These are phyloP conservation scores for Rhynchotus rufescens DNA, from an alignment of 2,797 vertebrate genomes.

Conservation along the genomic window DNA sequence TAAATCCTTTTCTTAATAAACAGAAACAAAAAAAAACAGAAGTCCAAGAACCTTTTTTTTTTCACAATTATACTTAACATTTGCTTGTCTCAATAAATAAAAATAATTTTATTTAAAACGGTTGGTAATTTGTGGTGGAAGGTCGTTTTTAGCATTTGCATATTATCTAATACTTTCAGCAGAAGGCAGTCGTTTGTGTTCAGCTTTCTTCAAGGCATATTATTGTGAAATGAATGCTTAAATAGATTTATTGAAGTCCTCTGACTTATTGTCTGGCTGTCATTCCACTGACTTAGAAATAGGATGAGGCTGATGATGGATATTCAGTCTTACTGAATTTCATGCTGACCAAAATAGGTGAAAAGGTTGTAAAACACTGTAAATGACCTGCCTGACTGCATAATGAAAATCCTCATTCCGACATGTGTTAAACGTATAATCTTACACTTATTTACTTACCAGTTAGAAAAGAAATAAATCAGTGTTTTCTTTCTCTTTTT, in stretches of 20 bases:
- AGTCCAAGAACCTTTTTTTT: slow-evolving; percentile 24
- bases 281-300: not conserved
- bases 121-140: not conserved
- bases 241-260: not conserved
- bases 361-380: not conserved
- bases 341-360: not conserved
- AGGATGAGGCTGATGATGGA: not conserved
- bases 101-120: not conserved
- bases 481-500: not conserved
- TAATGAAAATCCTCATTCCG: not conserved
- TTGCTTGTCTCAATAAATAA: not conserved
- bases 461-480: not conserved
- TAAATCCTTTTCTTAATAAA: slow-evolving; percentile 68
- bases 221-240: not conserved
- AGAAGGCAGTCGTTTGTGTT: not conserved
- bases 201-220: not conserved
- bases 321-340: not conserved
- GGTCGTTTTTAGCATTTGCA: not conserved
- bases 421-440: not conserved
- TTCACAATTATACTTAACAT: not conserved
- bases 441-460: not conserved
- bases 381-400: not conserved
- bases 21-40: not conserved
- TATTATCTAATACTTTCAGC: not conserved
- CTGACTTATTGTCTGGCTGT: not conserved